Percentiles rank a stretch among this genome's conserved stretches.
Evolutionary conservation across 2,888 invertebrate species (phyloP).

Genomic region (Pollenia amentaria): DNA sequence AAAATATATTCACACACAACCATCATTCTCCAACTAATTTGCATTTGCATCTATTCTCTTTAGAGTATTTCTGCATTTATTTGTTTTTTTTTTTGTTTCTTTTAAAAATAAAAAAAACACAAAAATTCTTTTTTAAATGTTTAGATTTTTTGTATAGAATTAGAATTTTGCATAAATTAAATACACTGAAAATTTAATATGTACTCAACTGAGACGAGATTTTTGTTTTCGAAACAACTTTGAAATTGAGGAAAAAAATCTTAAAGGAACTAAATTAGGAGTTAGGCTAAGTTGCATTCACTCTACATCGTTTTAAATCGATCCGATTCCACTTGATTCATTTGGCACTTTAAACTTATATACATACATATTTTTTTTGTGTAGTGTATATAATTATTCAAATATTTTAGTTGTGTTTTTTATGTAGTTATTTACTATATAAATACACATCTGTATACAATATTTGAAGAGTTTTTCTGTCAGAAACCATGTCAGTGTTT

Average conservation of each 20-base stretch:
- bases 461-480: conserved; percentile 27
- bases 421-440: not conserved
- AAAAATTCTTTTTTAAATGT: conserved; percentile 46
- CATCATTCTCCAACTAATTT: conserved; percentile 54
- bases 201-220: not conserved
- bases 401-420: not conserved
- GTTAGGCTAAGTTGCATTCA: too few species aligned
- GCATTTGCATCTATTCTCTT: conserved; percentile 48
- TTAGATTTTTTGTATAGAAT: conserved; percentile 35
- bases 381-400: conserved; percentile 7
- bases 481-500: conserved; percentile 44
- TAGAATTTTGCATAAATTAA: conserved; percentile 44
- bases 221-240: not conserved
- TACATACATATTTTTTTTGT: not conserved
- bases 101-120: not conserved
- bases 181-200: conserved; percentile 29
- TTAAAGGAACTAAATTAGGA: too few species aligned
- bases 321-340: too few species aligned
- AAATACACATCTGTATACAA: not conserved
- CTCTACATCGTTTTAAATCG: too few species aligned
- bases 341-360: too few species aligned
- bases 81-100: conserved; percentile 26
- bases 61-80: conserved; percentile 29
- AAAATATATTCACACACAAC: conserved; percentile 39
- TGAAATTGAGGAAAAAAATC: too few species aligned